phyloP scores from a whole-genome alignment of 2,113 vertebrate genomes.

The Brienomyrus longianalis region DNA sequence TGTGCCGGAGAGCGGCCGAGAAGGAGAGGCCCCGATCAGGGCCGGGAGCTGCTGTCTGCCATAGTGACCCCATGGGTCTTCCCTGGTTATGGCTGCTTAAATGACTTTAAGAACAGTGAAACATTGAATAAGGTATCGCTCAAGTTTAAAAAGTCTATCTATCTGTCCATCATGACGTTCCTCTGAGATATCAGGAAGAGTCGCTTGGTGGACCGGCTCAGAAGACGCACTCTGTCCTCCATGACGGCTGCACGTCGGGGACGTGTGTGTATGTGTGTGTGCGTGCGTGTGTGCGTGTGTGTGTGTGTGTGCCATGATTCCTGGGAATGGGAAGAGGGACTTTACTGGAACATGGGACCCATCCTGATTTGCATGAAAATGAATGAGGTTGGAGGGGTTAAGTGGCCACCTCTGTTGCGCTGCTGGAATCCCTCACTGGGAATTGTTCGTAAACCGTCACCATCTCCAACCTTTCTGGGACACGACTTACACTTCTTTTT shows the following conservation, averaged over 20 bases:
- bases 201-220: too few species aligned
- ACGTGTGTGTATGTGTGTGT: neutral
- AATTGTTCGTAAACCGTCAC: neutral
- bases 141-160: neutral
- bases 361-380: conserved; percentile 22
- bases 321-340: neutral
- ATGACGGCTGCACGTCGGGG: neutral
- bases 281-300: neutral
- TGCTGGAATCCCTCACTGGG: neutral
- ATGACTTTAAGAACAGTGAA: neutral
- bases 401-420: conserved; percentile 1
- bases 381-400: neutral
- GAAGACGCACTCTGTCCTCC: too few species aligned
- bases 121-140: neutral
- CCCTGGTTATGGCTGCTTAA: neutral
- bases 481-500: neutral
- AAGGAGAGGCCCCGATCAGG: neutral
- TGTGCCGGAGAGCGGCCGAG: neutral
- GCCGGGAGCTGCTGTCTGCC: neutral
- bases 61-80: neutral
- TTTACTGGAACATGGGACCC: neutral
- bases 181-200: too few species aligned
- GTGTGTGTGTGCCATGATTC: neutral
- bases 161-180: neutral
- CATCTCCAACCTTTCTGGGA: neutral